Evolutionary conservation across 2,888 invertebrate genomes (phyloP).

Genomic region (Volucella zonaria): DNA sequence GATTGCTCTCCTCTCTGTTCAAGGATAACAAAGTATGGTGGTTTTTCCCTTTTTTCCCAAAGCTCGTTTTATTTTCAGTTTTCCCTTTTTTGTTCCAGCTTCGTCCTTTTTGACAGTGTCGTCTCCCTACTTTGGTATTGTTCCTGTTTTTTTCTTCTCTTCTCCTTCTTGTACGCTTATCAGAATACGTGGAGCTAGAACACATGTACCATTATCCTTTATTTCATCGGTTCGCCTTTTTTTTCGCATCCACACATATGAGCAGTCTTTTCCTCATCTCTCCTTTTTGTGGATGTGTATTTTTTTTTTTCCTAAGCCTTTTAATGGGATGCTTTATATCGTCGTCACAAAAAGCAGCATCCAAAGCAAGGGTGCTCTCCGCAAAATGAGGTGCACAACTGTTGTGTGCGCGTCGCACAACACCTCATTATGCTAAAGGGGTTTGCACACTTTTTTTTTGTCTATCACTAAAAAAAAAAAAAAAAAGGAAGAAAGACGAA

Average conservation of each 20-base stretch:
- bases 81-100: conserved; percentile 16
- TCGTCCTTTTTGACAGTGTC: conserved; percentile 51
- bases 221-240: conserved; percentile 65
- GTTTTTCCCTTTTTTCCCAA: conserved; percentile 26
- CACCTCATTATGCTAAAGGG: conserved; percentile 73
- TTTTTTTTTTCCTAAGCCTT: conserved; percentile 40
- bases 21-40: conserved; percentile 58
- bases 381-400: conserved; percentile 23
- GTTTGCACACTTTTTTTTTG: conserved; percentile 19
- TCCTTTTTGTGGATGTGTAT: conserved; percentile 10
- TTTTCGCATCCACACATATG: conserved; percentile 26
- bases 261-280: conserved; percentile 7
- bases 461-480: conserved; percentile 26
- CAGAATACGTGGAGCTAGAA: conserved; percentile 59
- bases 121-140: conserved; percentile 46
- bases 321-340: conserved; percentile 65
- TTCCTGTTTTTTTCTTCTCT: conserved; percentile 33
- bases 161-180: conserved; percentile 22
- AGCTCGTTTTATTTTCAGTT: not conserved
- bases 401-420: conserved; percentile 57
- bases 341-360: conserved; percentile 58
- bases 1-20: conserved; percentile 25
- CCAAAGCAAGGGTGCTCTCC: conserved; percentile 50
- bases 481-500: conserved; percentile 42
- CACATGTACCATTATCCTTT: conserved; percentile 73